Evolutionary conservation across 1,140 invertebrate genomes (phyloP), one percentile per base, ranked within the genome.

Genomic region (Eciton burchellii): DNA sequence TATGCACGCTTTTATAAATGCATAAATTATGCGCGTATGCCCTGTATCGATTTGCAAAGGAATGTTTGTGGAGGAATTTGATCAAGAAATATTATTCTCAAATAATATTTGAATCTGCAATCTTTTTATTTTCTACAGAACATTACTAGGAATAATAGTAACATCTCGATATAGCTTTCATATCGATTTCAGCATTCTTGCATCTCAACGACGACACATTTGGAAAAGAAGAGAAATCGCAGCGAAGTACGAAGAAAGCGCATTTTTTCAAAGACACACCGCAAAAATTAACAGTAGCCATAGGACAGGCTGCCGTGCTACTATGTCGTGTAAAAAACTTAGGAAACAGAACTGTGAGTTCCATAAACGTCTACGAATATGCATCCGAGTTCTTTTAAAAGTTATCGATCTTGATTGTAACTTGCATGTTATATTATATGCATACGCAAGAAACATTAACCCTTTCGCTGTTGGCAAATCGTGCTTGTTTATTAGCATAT

Each of bases 271-370:
- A 97, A 89, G 95, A 97, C 73, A 96, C 96, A 12, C 95, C 96
- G 2, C 94, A 96, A 81, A 98, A 98, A 93, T 95, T 98, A 74
- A 97, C 97, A 0, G 95, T 96, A 0, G 96, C 97, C 19, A 96
- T 97, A 0, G 97, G 97, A 6, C 97, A 98, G 92, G 95, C 97
- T 0, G 96, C 96, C 0, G 93, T 97, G 82, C 94, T 98, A 70
- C 95, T 96, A 88, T 98, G 97, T 90, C 94, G 97, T 29, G 97
- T 98, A 41, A 97, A 97, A 90, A 97, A 98, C 92, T 96, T 97
- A 88, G 97, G 97, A 24, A 97, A 98, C 89, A 95, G 97, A 94
- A 98, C 97, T 91, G 97, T 98, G 93, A 96, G 96, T 95, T 79
- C 71, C 43, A 29, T 8, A 6, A 41, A 19, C 24, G 11, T 57